Percentiles rank a stretch among this genome's conserved stretches.
Conservation (phyloP, 2,797 vertebrate species). For the Moxostoma hubbsi region DNA sequence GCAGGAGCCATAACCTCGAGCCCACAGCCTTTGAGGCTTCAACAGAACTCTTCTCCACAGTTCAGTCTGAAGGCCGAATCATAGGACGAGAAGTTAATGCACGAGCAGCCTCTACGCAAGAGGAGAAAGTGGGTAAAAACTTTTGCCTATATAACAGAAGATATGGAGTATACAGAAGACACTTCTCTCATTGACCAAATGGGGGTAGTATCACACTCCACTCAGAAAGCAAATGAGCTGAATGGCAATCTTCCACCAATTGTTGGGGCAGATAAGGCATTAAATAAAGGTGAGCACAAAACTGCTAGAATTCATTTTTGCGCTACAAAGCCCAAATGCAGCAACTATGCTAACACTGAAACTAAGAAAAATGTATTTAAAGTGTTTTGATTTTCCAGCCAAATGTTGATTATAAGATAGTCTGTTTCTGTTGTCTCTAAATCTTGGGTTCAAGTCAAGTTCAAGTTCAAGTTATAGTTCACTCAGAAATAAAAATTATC, state of each 20-base stretch:
- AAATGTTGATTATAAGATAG: no score
- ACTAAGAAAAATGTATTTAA: no score
- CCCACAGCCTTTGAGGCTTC: conserved; percentile 60
- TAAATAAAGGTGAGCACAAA: conserved; percentile 82
- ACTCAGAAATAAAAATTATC: no score
- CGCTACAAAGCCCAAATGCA: no score
- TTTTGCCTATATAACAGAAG: conserved; percentile 61
- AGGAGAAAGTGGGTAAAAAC: conserved; percentile 70
- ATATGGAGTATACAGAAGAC: conserved; percentile 63
- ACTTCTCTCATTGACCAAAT: conserved; percentile 70
- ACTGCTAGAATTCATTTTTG: no score
- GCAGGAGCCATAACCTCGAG: conserved; percentile 62
- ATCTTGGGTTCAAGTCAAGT: no score
- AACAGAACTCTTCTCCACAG: conserved; percentile 59
- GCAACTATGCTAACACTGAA: no score
- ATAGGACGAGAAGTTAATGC: conserved; percentile 74
- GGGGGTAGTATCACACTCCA: conserved; percentile 77
- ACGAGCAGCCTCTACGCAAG: conserved; percentile 69
- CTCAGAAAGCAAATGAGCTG: conserved; percentile 83
- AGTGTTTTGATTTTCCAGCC: no score
- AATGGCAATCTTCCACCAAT: conserved; percentile 82
- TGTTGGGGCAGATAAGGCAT: conserved; percentile 82
- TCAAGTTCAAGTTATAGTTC: no score
- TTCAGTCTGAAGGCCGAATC: conserved; percentile 64
- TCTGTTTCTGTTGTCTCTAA: no score